phyloP scores from a whole-genome alignment of 2,797 vertebrate species.

The Danio aesculapii region DNA sequence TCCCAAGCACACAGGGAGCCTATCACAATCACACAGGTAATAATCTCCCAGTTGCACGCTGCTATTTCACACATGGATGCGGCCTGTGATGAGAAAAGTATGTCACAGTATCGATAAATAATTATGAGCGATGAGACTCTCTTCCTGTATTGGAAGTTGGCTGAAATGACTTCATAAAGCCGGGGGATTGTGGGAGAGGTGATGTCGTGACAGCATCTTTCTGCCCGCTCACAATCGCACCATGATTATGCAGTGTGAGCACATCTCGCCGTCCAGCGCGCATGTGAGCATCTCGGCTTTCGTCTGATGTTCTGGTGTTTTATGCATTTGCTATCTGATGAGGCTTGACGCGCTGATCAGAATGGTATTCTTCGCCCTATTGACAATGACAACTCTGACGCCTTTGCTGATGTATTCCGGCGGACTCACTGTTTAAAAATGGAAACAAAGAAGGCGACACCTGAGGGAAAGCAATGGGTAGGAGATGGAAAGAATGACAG shows the following conservation, averaged over 20 bases:
- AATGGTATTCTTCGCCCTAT: slow-evolving; percentile 34
- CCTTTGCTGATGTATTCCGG: slow-evolving; percentile 67
- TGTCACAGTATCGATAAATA: slow-evolving; percentile 82
- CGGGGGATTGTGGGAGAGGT: slow-evolving; percentile 64
- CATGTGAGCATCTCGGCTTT: slow-evolving; percentile 76
- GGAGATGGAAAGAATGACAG: slow-evolving; percentile 32
- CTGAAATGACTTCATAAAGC: slow-evolving; percentile 67
- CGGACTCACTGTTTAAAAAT: slow-evolving; percentile 21
- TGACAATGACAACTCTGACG: slow-evolving; percentile 33
- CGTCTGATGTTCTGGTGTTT: slow-evolving; percentile 42
- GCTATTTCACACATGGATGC: slow-evolving; percentile 84
- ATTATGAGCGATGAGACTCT: slow-evolving; percentile 76
- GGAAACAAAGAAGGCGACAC: slow-evolving; percentile 25
- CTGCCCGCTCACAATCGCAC: slow-evolving; percentile 73
- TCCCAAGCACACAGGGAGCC: slow-evolving; percentile 40
- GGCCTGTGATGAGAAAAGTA: slow-evolving; percentile 79
- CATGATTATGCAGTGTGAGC: slow-evolving; percentile 81
- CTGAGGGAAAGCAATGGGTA: slow-evolving; percentile 2
- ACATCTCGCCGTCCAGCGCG: slow-evolving; percentile 74
- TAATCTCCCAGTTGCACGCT: slow-evolving; percentile 70
- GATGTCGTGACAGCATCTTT: slow-evolving; percentile 68
- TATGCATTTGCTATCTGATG: slow-evolving; percentile 53
- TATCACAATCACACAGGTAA: slow-evolving; percentile 69
- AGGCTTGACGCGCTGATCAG: slow-evolving; percentile 33
- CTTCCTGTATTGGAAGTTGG: slow-evolving; percentile 63